Conservation (phyloP, 2,888 invertebrate species). For the Oligia latruncula region DNA sequence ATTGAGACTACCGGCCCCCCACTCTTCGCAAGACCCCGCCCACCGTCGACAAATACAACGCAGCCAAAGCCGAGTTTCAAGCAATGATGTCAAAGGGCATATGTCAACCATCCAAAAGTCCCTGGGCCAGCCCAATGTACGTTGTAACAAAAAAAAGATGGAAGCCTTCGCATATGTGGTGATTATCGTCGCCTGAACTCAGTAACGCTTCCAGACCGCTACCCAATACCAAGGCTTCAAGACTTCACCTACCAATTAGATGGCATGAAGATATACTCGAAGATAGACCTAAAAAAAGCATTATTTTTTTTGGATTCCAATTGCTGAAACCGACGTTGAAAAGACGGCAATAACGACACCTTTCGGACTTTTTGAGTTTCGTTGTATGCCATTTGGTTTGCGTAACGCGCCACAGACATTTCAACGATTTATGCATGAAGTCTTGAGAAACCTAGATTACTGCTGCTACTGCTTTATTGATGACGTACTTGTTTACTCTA, state of each 20-base stretch:
- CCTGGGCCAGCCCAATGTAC: conserved; percentile 9
- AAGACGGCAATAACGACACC: background rate
- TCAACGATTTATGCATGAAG: background rate
- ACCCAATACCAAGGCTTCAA: conserved; percentile 15
- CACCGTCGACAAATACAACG: background rate
- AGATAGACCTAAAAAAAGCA: background rate
- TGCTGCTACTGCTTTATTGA: background rate
- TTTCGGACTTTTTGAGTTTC: background rate
- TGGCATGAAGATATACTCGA: background rate
- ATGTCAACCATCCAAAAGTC: conserved; percentile 15
- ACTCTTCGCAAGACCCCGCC: background rate
- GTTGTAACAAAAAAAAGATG: conserved; percentile 8
- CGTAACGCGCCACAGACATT: background rate
- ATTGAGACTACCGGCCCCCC: conserved; percentile 18
- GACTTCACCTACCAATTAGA: conserved; percentile 8
- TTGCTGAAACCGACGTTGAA: background rate
- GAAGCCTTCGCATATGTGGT: conserved; percentile 1
- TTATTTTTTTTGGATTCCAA: conserved; percentile 5
- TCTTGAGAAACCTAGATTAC: background rate
- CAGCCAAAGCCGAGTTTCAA: conserved; percentile 10
- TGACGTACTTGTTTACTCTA: background rate
- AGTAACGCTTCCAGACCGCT: conserved; percentile 7
- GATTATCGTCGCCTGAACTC: conserved; percentile 13
- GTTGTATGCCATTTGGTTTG: background rate
- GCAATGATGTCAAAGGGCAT: conserved; percentile 8